A percentile compares a stretch with the other conserved stretches of the same genome.
phyloP scores from a whole-genome alignment of 2,888 invertebrate species.

The Peribatodes rhomboidaria region DNA sequence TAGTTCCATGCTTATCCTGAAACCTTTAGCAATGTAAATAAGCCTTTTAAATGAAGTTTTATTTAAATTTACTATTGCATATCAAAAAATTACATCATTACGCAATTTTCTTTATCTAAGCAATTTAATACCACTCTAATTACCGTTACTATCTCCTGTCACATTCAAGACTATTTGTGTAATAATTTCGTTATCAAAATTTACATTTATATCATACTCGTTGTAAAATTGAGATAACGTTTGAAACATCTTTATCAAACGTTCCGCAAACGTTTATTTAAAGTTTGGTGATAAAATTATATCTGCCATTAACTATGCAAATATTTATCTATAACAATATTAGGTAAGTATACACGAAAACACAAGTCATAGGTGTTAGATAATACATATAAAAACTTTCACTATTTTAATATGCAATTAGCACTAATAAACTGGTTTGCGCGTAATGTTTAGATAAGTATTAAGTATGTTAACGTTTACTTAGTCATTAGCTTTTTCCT shows the following conservation, averaged over 20 bases:
- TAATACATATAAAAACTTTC: slow-evolving; percentile 48
- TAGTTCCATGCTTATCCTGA: too few relatives aligned
- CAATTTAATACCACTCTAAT: neutral
- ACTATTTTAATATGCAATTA: slow-evolving; percentile 36
- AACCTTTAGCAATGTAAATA: too few relatives aligned
- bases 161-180: slow-evolving; percentile 4
- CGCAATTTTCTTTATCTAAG: neutral
- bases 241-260: slow-evolving; percentile 46
- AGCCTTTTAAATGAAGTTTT: too few relatives aligned
- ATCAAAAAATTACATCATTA: neutral
- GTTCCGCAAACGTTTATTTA: slow-evolving; percentile 22
- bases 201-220: neutral
- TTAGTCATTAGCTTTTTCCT: slow-evolving; percentile 6
- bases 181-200: slow-evolving; percentile 7
- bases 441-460: slow-evolving; percentile 28
- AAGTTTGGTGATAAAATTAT: slow-evolving; percentile 4
- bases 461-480: slow-evolving; percentile 18
- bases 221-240: slow-evolving; percentile 7
- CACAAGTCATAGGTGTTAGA: slow-evolving; percentile 35
- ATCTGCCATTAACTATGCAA: slow-evolving; percentile 20
- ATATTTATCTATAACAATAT: slow-evolving; percentile 9
- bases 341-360: slow-evolving; percentile 7
- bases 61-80: too few relatives aligned
- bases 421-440: slow-evolving; percentile 36
- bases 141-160: neutral